Evolutionary conservation across 2,888 invertebrate genomes (phyloP).

Genomic region (Napeogenes sylphis): DNA sequence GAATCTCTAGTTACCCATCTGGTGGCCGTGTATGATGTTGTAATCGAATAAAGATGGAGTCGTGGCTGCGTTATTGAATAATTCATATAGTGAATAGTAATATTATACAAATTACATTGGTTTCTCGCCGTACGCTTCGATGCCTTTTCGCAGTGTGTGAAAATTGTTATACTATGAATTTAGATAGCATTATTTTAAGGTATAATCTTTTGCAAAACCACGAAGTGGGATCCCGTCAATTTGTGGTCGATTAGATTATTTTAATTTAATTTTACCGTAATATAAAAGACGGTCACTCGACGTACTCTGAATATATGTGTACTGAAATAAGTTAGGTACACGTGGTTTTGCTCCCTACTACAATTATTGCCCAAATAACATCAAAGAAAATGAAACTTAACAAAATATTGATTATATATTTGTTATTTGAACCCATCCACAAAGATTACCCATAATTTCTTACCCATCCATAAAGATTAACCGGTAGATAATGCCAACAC

Average conservation of each 20-base stretch:
- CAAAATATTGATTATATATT: too few relatives aligned
- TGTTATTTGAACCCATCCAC: too few relatives aligned
- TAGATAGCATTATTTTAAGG: slow-evolving; percentile 11
- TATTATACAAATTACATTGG: slow-evolving; percentile 66
- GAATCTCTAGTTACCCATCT: background rate
- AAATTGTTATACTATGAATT: slow-evolving; percentile 27
- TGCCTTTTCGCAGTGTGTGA: slow-evolving; percentile 31
- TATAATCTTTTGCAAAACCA: background rate
- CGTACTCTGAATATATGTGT: too few relatives aligned
- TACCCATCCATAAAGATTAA: too few relatives aligned
- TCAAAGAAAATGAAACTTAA: too few relatives aligned
- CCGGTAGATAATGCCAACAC: too few relatives aligned
- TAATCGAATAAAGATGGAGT: slow-evolving; percentile 59
- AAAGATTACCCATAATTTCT: too few relatives aligned
- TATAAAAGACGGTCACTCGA: too few relatives aligned
- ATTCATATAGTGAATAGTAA: slow-evolving; percentile 71
- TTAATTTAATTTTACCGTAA: background rate
- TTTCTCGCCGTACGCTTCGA: slow-evolving; percentile 54
- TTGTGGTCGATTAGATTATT: background rate
- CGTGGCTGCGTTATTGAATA: slow-evolving; percentile 59
- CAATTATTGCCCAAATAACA: too few relatives aligned
- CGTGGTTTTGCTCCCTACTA: too few relatives aligned
- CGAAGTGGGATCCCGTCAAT: too few relatives aligned
- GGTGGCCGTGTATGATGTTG: slow-evolving; percentile 14
- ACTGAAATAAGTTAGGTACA: too few relatives aligned